A percentile compares a stretch with the other conserved stretches of the same genome.
Conservation (phyloP, 2,888 invertebrate species). For the Allacma fusca region DNA sequence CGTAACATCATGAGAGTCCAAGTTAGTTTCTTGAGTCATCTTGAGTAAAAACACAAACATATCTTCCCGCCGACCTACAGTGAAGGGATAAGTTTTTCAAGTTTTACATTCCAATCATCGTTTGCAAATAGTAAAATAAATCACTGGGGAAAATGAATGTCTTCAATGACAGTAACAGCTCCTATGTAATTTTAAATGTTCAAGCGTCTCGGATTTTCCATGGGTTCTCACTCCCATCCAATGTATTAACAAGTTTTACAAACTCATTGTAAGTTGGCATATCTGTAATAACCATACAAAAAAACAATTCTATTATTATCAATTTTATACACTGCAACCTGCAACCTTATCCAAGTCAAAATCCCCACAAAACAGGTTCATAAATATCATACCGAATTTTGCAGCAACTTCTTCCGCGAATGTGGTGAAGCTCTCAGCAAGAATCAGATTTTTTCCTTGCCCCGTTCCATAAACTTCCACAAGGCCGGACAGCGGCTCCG, state of each 20-base stretch:
- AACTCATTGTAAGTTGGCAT: conserved; percentile 51
- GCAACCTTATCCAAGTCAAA: too few relatives aligned
- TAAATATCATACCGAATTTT: conserved; percentile 56
- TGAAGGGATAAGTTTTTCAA: too few relatives aligned
- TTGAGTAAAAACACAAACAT: too few relatives aligned
- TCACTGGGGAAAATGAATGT: too few relatives aligned
- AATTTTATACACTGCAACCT: background rate
- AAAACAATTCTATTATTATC: too few relatives aligned
- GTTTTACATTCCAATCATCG: too few relatives aligned
- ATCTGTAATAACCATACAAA: conserved; percentile 45
- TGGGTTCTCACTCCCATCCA: conserved; percentile 36
- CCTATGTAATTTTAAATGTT: too few relatives aligned
- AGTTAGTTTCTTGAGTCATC: too few relatives aligned
- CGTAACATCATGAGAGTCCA: too few relatives aligned
- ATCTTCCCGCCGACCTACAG: too few relatives aligned
- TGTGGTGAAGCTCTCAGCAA: conserved; percentile 49
- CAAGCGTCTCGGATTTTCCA: conserved; percentile 34
- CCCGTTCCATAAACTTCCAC: conserved; percentile 57
- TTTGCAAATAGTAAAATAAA: too few relatives aligned
- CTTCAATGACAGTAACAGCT: too few relatives aligned
- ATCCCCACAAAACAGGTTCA: background rate
- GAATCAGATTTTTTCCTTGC: conserved; percentile 54
- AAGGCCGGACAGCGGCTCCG: conserved; percentile 53
- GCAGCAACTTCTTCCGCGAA: conserved; percentile 48
- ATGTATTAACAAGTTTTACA: conserved; percentile 39